These are phyloP conservation scores for Habropoda laboriosa DNA, from an alignment of 1,140 invertebrate genomes.

Conservation along the genomic window DNA sequence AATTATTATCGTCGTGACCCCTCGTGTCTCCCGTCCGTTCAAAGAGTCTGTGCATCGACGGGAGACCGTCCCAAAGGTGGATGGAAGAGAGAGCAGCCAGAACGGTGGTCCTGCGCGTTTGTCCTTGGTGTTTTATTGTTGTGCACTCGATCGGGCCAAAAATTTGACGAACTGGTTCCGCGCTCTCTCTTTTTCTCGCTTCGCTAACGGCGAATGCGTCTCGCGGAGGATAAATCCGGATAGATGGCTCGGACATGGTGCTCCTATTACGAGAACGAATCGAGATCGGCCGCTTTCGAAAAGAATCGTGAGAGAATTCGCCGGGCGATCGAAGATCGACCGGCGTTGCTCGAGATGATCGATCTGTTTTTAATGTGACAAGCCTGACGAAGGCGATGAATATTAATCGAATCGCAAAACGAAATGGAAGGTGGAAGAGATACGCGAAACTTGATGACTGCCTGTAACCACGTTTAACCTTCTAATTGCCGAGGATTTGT, in stretches of 20 bases:
- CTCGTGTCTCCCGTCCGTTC: neutral
- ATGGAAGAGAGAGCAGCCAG: constrained; percentile 14
- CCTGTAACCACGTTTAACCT: too few species aligned
- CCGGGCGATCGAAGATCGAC: neutral
- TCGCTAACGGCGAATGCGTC: constrained; percentile 40
- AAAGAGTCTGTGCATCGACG: constrained; percentile 4
- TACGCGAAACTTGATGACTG: too few species aligned
- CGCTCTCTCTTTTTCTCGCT: constrained; percentile 46
- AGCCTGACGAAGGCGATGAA: neutral
- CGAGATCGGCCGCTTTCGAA: constrained; percentile 15
- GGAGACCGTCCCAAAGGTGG: constrained; percentile 3
- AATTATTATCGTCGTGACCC: too few species aligned
- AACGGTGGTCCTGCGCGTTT: constrained; percentile 49
- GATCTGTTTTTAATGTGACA: constrained; percentile 14
- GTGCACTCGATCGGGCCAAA: constrained; percentile 62
- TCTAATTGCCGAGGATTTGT: too few species aligned
- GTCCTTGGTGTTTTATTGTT: constrained; percentile 63
- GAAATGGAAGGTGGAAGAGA: neutral
- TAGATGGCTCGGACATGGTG: constrained; percentile 25
- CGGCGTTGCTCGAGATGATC: neutral
- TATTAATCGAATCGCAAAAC: neutral
- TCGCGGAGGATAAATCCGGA: constrained; percentile 41
- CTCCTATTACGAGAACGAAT: constrained; percentile 37
- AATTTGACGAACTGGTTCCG: constrained; percentile 68
- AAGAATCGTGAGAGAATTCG: constrained; percentile 20